phyloP scores from a whole-genome alignment of 2,113 vertebrate genomes.

The Tragulus kanchil region DNA sequence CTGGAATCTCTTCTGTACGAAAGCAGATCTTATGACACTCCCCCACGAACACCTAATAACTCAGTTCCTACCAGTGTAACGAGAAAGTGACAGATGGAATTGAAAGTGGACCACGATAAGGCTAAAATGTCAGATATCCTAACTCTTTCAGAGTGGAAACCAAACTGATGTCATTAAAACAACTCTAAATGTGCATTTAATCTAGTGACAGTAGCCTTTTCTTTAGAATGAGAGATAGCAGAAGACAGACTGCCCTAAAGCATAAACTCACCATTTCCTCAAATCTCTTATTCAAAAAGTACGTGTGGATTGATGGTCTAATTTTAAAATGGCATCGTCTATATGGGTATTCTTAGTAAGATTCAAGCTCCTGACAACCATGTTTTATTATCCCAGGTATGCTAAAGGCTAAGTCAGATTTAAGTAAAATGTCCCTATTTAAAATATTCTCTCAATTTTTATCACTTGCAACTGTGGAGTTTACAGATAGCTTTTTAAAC shows the following conservation, averaged over 20 bases:
- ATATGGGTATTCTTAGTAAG: constrained; percentile 2
- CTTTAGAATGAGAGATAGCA: constrained; percentile 63
- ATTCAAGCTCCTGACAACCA: constrained; percentile 34
- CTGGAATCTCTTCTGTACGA: constrained; percentile 70
- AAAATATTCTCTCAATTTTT: constrained; percentile 63
- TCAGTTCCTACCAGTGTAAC: constrained; percentile 66
- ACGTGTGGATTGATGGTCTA: constrained; percentile 51
- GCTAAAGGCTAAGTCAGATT: constrained; percentile 67
- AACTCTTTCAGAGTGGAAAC: constrained; percentile 67
- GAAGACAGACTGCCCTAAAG: constrained; percentile 12
- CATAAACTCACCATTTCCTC: background rate
- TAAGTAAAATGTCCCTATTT: constrained; percentile 64
- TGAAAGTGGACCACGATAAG: constrained; percentile 71
- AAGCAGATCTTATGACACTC: constrained; percentile 74
- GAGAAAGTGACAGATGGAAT: constrained; percentile 65
- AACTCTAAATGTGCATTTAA: constrained; percentile 49
- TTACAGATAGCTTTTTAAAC: constrained; percentile 57
- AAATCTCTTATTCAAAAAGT: constrained; percentile 32
- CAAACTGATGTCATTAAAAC: constrained; percentile 16
- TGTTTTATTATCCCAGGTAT: constrained; percentile 55
- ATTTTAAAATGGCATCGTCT: constrained; percentile 68
- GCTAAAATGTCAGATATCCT: constrained; percentile 47
- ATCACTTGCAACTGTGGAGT: constrained; percentile 2
- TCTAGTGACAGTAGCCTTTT: constrained; percentile 21
- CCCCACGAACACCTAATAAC: constrained; percentile 70